Base-by-base conservation (phyloP, 2,797 vertebrate genomes). In the Sebastes melanostomus region DNA sequence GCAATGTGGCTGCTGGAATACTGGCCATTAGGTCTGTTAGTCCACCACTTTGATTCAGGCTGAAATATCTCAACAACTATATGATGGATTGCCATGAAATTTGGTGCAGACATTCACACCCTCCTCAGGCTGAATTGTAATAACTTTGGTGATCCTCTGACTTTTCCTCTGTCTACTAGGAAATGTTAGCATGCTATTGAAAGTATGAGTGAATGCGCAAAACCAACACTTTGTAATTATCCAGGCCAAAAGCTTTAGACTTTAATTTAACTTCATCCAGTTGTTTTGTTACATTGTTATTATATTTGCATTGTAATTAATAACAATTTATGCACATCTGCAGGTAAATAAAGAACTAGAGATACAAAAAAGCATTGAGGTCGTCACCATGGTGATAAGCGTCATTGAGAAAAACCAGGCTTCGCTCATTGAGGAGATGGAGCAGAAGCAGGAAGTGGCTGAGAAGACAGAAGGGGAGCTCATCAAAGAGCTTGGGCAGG, bases 361-460 rank as follows among this genome's bases (percentile, higher is more conserved):
- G 55, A 66, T 88, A 8, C 30, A 86, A 25, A 34, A 25, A 4
- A 91, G 88, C 4, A 12, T 80, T 0, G 16, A 88, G 76, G n/a
- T 73, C 3, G 75, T 72, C 54, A 55, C 14, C 2, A 63, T 30
- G 16, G 32, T 89, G 60, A 60, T 78, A 1, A 54, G 58, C 1
- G 42, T 58, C 75, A 61, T 93, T 0, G 85, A 93, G 82, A 65
- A 34, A 22, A 84, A 80, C 73, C 88, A 88, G 36, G 72, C 83
- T 0, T 13, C 46, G 58, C 72, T 92, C 13, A 3, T 86, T 0
- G 54, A 82, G 8, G 75, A 89, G 78, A 59, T 91, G 0, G 66
- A 88, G 78, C 32, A 85, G 54, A 85, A 85, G 75, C 87, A 87
- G 30, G 5, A 74, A 12, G 83, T n/a, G 2, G 16, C 71, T 0